These are phyloP conservation scores for Aspidapion aeneum DNA, from an alignment of 2,888 invertebrate species.

Conservation along the genomic window DNA sequence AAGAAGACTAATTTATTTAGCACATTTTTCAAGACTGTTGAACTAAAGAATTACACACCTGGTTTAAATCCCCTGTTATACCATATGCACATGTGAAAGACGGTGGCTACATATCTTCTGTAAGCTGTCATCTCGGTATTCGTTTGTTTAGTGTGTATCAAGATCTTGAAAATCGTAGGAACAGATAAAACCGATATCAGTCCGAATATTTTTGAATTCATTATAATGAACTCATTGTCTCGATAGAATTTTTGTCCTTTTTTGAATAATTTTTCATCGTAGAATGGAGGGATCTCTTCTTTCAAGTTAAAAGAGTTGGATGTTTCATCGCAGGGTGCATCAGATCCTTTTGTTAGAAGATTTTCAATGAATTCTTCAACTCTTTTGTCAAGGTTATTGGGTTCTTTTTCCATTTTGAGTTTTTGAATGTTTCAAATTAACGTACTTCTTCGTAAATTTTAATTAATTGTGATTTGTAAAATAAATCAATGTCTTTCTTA, in stretches of 20 bases:
- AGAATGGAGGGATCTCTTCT: slow-evolving; percentile 61
- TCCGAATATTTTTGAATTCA: slow-evolving; percentile 71
- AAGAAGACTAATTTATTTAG: too few relatives aligned
- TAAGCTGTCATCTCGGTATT: slow-evolving; percentile 63
- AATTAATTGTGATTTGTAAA: too few relatives aligned
- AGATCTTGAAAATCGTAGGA: slow-evolving; percentile 67
- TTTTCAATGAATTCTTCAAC: slow-evolving; percentile 32
- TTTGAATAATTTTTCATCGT: slow-evolving; percentile 62
- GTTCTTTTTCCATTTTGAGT: neutral
- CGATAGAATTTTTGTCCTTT: slow-evolving; percentile 69
- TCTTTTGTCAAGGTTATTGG: neutral
- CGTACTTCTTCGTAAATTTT: too few relatives aligned
- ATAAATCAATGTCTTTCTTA: too few relatives aligned
- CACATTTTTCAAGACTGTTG: too few relatives aligned
- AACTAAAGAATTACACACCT: slow-evolving; percentile 40
- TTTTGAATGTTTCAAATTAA: too few relatives aligned
- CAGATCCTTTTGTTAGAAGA: slow-evolving; percentile 49
- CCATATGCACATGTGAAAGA: slow-evolving; percentile 76
- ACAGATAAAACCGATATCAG: slow-evolving; percentile 71
- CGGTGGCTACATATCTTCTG: slow-evolving; percentile 73
- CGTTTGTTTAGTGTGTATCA: slow-evolving; percentile 70
- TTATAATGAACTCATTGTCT: slow-evolving; percentile 66
- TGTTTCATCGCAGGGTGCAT: slow-evolving; percentile 51
- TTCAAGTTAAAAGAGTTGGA: slow-evolving; percentile 45
- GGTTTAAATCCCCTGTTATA: slow-evolving; percentile 67